phyloP scores from a whole-genome alignment of 2,113 vertebrate genomes.

The Rhabdornis inornatus region DNA sequence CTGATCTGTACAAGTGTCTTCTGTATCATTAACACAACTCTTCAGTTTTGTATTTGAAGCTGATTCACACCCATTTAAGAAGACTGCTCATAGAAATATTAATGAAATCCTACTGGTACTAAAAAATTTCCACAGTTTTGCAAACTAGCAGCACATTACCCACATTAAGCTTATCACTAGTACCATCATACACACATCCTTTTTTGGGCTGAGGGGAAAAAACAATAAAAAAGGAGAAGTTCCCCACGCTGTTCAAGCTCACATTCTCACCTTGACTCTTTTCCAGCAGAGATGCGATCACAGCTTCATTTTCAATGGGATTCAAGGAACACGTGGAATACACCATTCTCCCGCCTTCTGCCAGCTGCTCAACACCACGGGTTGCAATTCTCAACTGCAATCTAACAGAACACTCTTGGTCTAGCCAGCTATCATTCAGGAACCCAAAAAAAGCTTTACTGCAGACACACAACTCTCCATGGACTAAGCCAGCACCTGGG shows the following conservation, averaged over 20 bases:
- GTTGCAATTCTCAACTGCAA: conserved; percentile 93
- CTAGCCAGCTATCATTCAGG: neutral
- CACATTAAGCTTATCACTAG: neutral
- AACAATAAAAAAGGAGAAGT: neutral
- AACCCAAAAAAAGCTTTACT: neutral
- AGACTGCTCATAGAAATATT: neutral
- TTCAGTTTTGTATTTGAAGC: neutral
- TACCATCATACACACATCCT: neutral
- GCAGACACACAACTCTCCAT: neutral
- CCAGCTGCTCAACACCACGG: conserved; percentile 92
- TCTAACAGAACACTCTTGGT: conserved; percentile 66
- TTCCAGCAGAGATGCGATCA: conserved; percentile 89
- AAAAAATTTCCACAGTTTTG: neutral
- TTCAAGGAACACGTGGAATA: conserved; percentile 97
- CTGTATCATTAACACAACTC: neutral
- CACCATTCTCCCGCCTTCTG: conserved; percentile 93
- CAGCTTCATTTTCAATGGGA: conserved; percentile 94
- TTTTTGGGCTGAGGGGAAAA: neutral
- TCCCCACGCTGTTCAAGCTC: neutral
- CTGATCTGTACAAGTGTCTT: neutral
- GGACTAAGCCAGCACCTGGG: neutral
- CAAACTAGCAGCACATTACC: neutral
- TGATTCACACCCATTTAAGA: neutral
- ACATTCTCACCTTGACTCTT: conserved; percentile 87
- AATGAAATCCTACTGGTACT: neutral